Percentiles rank a stretch among this genome's conserved stretches.
Evolutionary conservation across 2,113 vertebrate genomes (phyloP).

Genomic region (Protobothrops flavoviridis): DNA sequence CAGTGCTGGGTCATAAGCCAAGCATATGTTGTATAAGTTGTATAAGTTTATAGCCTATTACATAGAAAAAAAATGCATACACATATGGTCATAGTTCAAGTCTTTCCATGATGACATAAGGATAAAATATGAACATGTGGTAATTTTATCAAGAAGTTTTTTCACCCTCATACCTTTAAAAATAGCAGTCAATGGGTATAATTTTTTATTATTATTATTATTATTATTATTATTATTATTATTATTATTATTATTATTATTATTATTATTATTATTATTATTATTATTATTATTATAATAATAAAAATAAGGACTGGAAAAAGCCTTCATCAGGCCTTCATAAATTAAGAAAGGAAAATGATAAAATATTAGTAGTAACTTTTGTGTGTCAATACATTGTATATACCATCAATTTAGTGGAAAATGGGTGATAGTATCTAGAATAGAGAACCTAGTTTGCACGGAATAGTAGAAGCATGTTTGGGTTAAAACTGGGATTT

Average conservation of each 20-base stretch:
- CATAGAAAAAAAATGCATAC: background rate
- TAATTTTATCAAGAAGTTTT: background rate
- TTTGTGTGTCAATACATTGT: background rate
- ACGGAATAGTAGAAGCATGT: background rate
- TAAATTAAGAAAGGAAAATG: background rate
- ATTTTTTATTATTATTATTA: background rate
- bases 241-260: background rate
- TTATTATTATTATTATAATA: background rate
- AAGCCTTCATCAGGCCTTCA: background rate
- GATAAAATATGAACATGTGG: background rate
- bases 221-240: background rate
- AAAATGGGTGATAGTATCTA: background rate
- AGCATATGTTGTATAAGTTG: background rate
- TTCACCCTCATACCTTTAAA: background rate
- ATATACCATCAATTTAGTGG: background rate
- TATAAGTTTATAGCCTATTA: background rate
- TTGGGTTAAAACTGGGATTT: background rate
- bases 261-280: background rate
- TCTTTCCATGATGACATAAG: background rate
- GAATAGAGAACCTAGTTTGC: background rate
- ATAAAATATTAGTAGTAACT: background rate
- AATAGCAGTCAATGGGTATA: background rate
- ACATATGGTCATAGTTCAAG: background rate
- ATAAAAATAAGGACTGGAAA: background rate
- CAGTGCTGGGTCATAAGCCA: background rate